Base-by-base conservation (phyloP, 2,888 invertebrate species). In the Andrena marginata region DNA sequence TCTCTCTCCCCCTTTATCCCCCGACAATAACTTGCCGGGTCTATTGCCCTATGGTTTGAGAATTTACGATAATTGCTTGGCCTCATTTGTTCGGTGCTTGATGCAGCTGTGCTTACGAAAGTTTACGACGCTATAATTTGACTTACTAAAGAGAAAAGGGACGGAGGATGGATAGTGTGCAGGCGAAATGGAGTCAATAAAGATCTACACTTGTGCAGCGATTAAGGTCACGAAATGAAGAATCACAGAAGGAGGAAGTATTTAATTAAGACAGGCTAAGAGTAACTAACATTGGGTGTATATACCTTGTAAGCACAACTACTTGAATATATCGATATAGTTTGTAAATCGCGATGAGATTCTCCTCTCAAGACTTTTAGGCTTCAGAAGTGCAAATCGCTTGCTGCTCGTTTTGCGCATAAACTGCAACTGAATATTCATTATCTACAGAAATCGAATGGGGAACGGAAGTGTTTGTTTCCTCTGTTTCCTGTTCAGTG, bases 221-320 rank as follows among this genome's bases (percentile, higher is more conserved):
- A 51, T 51, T 51, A 20, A 20, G 20, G 51, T 42, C 42, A 42
- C 42, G 42, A 42, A 42, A 42, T 42, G 42, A 42, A 42, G 42
- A 42, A 42, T 42, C 42, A 42, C 59, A 7, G 29, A 7, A 29
- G 29, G 13, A 26, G 16, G 20, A 59, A 59, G 26, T 59, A 6
- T 59, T 59, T 29, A 5, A 59, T 23, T 10, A 4, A 59, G 13
- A 29, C 29, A 5, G 59, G 29, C 6, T 13, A 48, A 13, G 5
- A 67, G 13, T 16, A 20, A 31, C 2, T 51, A 51, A 31, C 51
- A 31, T 29, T 51, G 8, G 51, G 23, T 31, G 1, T 23, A 20
- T 31, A 64, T 49, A 59, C 63, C 35, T 49, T 80, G 70, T 79
- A 70, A 56, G 69, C 60, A 82, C 79, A 77, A 72, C 72, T 48